phyloP scores from a whole-genome alignment of 2,113 vertebrate species.

The Ailuropoda melanoleuca region DNA sequence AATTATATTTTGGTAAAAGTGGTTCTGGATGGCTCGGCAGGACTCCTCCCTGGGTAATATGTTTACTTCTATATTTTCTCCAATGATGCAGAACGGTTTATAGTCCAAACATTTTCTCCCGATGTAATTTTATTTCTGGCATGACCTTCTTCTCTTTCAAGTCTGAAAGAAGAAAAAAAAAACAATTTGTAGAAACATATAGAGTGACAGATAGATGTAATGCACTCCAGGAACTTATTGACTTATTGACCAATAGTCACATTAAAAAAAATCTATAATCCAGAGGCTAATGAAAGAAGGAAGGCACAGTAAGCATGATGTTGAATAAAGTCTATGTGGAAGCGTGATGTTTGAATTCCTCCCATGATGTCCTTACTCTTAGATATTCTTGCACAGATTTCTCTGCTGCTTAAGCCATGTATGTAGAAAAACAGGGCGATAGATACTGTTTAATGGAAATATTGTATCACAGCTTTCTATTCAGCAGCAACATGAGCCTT shows the following conservation, averaged over 20 bases:
- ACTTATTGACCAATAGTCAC: slow-evolving; percentile 62
- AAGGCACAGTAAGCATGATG: background rate
- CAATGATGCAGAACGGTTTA: slow-evolving; percentile 45
- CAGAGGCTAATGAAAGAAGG: slow-evolving; percentile 62
- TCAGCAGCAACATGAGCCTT: background rate
- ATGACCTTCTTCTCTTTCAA: slow-evolving; percentile 62
- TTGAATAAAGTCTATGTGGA: slow-evolving; percentile 11
- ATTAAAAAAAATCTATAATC: slow-evolving; percentile 47
- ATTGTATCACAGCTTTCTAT: slow-evolving; percentile 16
- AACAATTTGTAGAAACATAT: background rate
- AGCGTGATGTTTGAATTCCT: background rate
- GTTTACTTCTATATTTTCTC: slow-evolving; percentile 64
- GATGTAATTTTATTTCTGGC: slow-evolving; percentile 62
- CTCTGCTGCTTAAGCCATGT: background rate
- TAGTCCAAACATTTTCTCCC: slow-evolving; percentile 54
- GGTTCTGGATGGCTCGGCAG: slow-evolving; percentile 1
- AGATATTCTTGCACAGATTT: background rate
- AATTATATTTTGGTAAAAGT: slow-evolving; percentile 62
- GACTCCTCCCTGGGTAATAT: slow-evolving; percentile 18
- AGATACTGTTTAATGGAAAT: background rate
- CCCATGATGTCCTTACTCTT: background rate
- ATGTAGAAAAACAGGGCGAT: background rate
- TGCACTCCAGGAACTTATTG: slow-evolving; percentile 33
- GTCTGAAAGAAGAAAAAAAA: background rate
- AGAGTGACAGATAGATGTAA: slow-evolving; percentile 53